Percentiles rank a stretch among this genome's conserved stretches.
phyloP scores from a whole-genome alignment of 1,140 invertebrate species.

The Habropoda laboriosa region DNA sequence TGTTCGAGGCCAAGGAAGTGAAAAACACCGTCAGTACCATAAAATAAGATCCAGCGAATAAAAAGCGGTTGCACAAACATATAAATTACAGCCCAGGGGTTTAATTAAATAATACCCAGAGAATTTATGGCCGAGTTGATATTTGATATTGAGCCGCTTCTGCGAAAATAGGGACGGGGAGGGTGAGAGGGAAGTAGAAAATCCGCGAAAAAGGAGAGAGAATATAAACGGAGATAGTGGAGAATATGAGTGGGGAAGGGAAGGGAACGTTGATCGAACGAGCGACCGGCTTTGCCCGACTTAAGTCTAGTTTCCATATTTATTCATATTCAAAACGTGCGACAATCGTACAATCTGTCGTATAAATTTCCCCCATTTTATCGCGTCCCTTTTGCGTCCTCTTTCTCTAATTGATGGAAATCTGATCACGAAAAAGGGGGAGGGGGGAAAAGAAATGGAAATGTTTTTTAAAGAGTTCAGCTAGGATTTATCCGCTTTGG shows the following conservation, averaged over 20 bases:
- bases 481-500: too few relatives aligned
- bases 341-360: slow-evolving; percentile 17
- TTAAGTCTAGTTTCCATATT: slow-evolving; percentile 27
- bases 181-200: not conserved
- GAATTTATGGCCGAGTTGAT: not conserved
- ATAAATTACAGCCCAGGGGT: not conserved
- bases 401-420: too few relatives aligned
- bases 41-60: slow-evolving; percentile 3
- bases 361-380: not conserved
- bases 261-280: not conserved
- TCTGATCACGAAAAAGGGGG: too few relatives aligned
- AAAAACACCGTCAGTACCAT: not conserved
- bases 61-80: not conserved
- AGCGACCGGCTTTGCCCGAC: not conserved
- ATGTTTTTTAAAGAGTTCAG: too few relatives aligned
- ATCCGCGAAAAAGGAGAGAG: too few relatives aligned
- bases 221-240: not conserved
- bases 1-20: too few relatives aligned
- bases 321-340: slow-evolving; percentile 9
- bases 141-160: not conserved
- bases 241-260: too few relatives aligned
- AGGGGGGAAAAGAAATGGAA: too few relatives aligned
- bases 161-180: too few relatives aligned
- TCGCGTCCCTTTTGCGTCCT: too few relatives aligned
- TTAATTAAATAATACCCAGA: slow-evolving; percentile 1